Evolutionary conservation across 2,113 vertebrate genomes (phyloP).

Genomic region (Pterocles gutturalis): DNA sequence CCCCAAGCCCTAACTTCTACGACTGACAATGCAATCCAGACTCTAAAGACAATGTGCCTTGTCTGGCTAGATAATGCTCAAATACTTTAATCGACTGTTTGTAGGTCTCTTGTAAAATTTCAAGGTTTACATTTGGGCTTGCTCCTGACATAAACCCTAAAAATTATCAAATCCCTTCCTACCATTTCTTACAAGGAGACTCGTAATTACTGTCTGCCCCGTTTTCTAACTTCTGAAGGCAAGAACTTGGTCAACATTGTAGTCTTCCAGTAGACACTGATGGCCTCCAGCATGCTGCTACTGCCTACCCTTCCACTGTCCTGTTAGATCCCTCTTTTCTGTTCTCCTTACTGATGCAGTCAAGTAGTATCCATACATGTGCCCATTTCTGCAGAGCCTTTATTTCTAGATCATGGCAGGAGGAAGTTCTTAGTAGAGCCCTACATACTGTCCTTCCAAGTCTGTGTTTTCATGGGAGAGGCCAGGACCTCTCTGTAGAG

Average conservation of each 20-base stretch:
- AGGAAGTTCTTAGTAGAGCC: not conserved
- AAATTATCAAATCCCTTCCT: not conserved
- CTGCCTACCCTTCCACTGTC: not conserved
- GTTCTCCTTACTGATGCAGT: not conserved
- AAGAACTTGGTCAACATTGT: not conserved
- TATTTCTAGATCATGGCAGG: not conserved
- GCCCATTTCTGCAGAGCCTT: not conserved
- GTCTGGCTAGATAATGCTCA: not conserved
- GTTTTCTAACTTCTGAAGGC: not conserved
- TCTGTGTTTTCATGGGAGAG: not conserved
- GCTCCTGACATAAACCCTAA: not conserved
- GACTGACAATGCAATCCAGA: not conserved
- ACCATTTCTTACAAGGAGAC: not conserved
- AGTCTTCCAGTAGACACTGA: not conserved
- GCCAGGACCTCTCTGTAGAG: not conserved
- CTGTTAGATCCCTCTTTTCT: not conserved
- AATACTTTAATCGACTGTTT: not conserved
- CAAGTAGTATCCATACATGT: not conserved
- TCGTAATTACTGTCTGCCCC: rapidly evolving
- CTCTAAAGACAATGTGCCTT: not conserved
- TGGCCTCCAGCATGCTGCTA: not conserved
- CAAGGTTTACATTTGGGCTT: not conserved
- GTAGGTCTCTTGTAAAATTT: not conserved
- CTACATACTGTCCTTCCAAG: not conserved
- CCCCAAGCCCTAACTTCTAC: not conserved